Base-by-base conservation (phyloP, 2,888 invertebrate genomes). In the Monopis laevigella region DNA sequence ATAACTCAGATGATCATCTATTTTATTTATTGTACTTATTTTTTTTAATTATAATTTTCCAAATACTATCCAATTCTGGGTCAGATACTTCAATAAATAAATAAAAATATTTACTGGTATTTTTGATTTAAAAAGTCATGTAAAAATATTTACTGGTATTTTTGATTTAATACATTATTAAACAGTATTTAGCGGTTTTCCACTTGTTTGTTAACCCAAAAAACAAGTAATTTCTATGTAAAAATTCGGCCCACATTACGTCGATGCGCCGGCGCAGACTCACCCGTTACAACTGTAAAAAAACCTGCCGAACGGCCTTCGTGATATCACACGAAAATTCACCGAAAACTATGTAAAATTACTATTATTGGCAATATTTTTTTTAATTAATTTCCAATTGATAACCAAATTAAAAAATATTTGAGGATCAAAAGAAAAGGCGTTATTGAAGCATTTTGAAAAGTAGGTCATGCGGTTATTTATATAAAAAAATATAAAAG, bases 251-350 rank as follows among this genome's bases (percentile, higher is more conserved):
- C 21, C 36, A 36, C 36, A 36, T 36, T 36, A 30, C 17, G 29
- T 18, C 12, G 24, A n/a, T 24, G 18, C 21, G 39, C 19, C 17
- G 49, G 44, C 42, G 40, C 46, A 48, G 52, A 50, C 58, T 61
- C 55, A 60, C 64, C 71, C 77, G 77, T 77, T 78, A 73, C 68
- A 77, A 74, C 74, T 75, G 74, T 77, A 74, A 74, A 75, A 47
- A 65, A 65, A 75, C 77, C 75, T 68, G 73, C 71, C 67, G 52
- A 50, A 48, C 66, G 73, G 67, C 75, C 71, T 73, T 69, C 70
- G 60, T 49, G 57, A 59, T 65, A 67, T 68, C 68, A 62, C 61
- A 66, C 72, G 63, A 73, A 75, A 74, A 3, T 7, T 21, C 21
- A 66, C 55, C 51, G 55, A 60, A 58, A 36, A 36, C 13, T 21